Conservation (phyloP, 2,888 invertebrate species). For the Folsomia candida region DNA sequence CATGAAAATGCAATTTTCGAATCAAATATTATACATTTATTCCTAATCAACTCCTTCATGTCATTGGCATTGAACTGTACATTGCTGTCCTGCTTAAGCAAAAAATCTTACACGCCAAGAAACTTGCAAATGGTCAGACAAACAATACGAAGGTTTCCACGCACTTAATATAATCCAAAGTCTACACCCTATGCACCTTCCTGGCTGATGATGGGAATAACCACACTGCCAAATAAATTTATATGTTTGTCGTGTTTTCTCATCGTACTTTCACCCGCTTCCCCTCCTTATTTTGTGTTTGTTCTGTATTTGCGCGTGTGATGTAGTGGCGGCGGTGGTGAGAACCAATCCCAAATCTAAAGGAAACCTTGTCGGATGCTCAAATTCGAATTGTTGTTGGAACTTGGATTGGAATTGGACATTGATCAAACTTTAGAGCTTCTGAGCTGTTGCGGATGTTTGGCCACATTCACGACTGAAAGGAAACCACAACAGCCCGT, state of each 20-base stretch:
- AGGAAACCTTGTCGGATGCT: not conserved
- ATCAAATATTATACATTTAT: too few species aligned
- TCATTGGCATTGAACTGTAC: too few species aligned
- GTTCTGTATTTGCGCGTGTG: not conserved
- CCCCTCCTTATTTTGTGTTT: not conserved
- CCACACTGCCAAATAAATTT: not conserved
- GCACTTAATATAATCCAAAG: too few species aligned
- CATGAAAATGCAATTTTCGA: too few species aligned
- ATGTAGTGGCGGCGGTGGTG: not conserved
- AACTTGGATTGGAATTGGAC: constrained; percentile 1
- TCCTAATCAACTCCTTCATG: too few species aligned
- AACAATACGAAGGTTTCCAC: too few species aligned
- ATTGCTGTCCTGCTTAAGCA: too few species aligned
- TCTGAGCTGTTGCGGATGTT: not conserved
- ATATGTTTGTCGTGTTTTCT: not conserved
- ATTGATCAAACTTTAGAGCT: constrained; percentile 20
- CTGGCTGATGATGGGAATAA: not conserved
- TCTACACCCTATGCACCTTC: not conserved
- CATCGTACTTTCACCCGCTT: not conserved
- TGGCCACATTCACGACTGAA: too few species aligned
- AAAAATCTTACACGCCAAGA: too few species aligned
- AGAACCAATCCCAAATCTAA: not conserved
- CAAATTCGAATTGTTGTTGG: not conserved
- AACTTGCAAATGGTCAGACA: too few species aligned
- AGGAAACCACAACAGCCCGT: not conserved